A percentile compares a stretch with the other conserved stretches of the same genome.
phyloP scores from a whole-genome alignment of 2,888 invertebrate genomes.

The Melieria picta region DNA sequence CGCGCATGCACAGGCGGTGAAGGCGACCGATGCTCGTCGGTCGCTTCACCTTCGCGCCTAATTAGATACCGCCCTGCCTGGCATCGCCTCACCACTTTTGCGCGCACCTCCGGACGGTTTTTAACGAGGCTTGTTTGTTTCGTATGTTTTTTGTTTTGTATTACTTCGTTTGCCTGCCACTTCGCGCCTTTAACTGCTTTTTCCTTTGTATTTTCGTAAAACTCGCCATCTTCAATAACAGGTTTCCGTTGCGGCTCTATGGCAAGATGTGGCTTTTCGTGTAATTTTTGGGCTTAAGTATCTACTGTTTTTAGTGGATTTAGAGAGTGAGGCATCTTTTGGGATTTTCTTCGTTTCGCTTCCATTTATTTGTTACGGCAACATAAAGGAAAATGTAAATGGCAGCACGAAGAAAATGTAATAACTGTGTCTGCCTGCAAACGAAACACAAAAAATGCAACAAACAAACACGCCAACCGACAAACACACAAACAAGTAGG shows the following conservation, averaged over 20 bases:
- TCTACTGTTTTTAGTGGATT: neutral
- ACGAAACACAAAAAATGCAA: neutral
- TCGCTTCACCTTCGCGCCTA: neutral
- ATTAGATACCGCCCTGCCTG: neutral
- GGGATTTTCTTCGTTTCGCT: neutral
- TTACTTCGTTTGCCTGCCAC: neutral
- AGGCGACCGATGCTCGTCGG: neutral
- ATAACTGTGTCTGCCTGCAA: neutral
- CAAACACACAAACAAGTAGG: neutral
- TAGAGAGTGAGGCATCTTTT: neutral
- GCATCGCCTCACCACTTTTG: neutral
- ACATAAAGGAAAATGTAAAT: neutral
- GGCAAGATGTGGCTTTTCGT: neutral
- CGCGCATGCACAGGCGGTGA: neutral
- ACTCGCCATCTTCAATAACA: slow-evolving; percentile 5
- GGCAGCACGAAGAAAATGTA: neutral
- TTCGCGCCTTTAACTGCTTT: neutral
- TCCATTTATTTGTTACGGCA: no score
- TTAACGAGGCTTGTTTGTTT: neutral
- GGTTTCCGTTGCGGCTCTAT: neutral
- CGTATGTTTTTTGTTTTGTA: neutral
- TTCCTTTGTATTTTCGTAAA: neutral
- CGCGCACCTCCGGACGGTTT: neutral
- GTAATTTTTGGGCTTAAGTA: neutral
- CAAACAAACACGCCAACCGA: neutral